A percentile compares a stretch with the other conserved stretches of the same genome.
Evolutionary conservation across 2,113 vertebrate genomes (phyloP).

Genomic region (Gavia stellata): DNA sequence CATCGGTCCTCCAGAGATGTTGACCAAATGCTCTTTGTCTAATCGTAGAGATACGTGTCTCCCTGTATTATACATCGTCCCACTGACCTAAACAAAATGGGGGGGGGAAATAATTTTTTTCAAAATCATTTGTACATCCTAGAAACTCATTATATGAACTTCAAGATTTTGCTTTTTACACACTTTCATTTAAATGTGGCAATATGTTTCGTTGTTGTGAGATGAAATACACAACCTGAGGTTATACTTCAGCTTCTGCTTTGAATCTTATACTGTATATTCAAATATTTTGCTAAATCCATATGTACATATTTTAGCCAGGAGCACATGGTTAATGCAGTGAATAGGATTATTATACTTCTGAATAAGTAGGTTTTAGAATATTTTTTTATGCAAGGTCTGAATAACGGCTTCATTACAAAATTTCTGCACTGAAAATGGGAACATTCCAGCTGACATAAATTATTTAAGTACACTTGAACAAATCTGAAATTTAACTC

Average conservation of each 20-base stretch:
- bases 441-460: constrained; percentile 15
- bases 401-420: constrained; percentile 30
- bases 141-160: background rate
- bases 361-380: constrained; percentile 18
- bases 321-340: background rate
- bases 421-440: constrained; percentile 9
- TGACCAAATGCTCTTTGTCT: constrained; percentile 98
- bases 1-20: constrained; percentile 96
- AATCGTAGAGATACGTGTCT: constrained; percentile 93
- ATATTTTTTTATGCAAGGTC: background rate
- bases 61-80: constrained; percentile 99
- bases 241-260: background rate
- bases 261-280: background rate
- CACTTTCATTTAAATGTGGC: background rate
- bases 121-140: background rate
- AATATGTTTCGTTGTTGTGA: background rate
- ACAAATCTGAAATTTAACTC: constrained; percentile 18
- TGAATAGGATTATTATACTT: background rate
- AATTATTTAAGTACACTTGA: constrained; percentile 38
- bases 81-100: constrained; percentile 81
- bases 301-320: background rate
- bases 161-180: background rate
- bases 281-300: constrained; percentile 40
- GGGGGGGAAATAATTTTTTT: background rate
- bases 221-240: background rate